These are phyloP conservation scores for Aethina tumida DNA, from an alignment of 1,140 invertebrate species.

Conservation along the genomic window DNA sequence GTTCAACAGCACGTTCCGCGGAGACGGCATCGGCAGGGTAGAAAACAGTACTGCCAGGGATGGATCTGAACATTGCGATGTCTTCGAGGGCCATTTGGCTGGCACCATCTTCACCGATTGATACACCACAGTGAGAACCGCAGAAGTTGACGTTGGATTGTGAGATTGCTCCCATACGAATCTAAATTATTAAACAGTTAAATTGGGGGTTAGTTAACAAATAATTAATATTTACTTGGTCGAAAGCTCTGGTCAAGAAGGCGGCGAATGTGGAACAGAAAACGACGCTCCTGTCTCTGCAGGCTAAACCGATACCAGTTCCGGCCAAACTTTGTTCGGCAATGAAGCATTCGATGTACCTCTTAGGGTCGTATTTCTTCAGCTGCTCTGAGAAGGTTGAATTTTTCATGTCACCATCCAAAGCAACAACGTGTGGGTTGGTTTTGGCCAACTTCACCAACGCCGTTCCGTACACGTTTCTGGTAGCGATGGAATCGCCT, in stretches of 20 bases:
- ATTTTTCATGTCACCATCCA: conserved; percentile 97
- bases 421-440: conserved; percentile 76
- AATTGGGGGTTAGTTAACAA: background rate
- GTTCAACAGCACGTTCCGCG: conserved; percentile 83
- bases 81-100: conserved; percentile 99
- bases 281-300: conserved; percentile 76
- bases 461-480: conserved; percentile 80
- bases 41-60: conserved; percentile 90
- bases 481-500: conserved; percentile 77
- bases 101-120: conserved; percentile 93
- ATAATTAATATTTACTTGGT: conserved; percentile 53
- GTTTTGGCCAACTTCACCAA: conserved; percentile 80
- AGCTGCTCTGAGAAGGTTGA: conserved; percentile 95
- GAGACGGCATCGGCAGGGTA: conserved; percentile 96
- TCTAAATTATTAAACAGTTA: too few species aligned
- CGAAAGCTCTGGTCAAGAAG: conserved; percentile 93
- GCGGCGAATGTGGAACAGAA: conserved; percentile 96
- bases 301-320: conserved; percentile 86
- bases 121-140: conserved; percentile 93
- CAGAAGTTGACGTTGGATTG: conserved; percentile 95
- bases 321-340: conserved; percentile 98
- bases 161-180: conserved; percentile 98
- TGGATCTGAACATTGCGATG: conserved; percentile 86
- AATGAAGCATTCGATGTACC: conserved; percentile 97
- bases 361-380: conserved; percentile 57